phyloP scores from a whole-genome alignment of 1,140 invertebrate genomes.

The Atta texana region DNA sequence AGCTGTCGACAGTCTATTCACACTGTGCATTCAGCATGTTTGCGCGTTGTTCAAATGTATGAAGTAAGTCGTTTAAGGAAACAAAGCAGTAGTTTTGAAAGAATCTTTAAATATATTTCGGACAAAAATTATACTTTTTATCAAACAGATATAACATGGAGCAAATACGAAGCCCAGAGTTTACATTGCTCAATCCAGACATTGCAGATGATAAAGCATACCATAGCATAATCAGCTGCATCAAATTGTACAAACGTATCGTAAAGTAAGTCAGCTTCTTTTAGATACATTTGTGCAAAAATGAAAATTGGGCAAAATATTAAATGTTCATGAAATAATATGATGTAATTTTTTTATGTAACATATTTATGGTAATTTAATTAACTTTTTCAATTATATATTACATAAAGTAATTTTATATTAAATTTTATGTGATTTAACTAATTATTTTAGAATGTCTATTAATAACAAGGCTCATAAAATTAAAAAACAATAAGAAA shows the following conservation, averaged over 20 bases:
- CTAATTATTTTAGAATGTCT: too few relatives aligned
- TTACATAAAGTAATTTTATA: too few relatives aligned
- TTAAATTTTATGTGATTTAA: too few relatives aligned
- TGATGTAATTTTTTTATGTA: background rate
- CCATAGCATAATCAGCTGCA: conserved; percentile 2
- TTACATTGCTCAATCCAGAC: background rate
- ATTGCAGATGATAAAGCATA: conserved; percentile 13
- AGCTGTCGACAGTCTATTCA: conserved; percentile 67
- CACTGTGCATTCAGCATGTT: conserved; percentile 66
- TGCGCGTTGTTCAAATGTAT: conserved; percentile 68
- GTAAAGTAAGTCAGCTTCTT: conserved; percentile 26
- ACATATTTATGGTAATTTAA: background rate
- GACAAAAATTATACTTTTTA: background rate
- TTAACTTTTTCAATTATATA: background rate
- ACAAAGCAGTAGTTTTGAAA: background rate
- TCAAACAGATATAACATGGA: conserved; percentile 25
- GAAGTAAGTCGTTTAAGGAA: conserved; percentile 47
- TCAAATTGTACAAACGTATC: conserved; percentile 11
- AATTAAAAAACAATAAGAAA: too few relatives aligned
- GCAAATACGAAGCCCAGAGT: background rate
- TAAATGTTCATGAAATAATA: background rate
- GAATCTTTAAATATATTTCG: background rate
- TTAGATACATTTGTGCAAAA: background rate
- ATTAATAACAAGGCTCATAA: too few relatives aligned
- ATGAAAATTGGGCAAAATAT: background rate